Percentiles rank a stretch among this genome's conserved stretches.
These are phyloP conservation scores for Oophaga sylvatica DNA, from an alignment of 2,797 vertebrate genomes.

Conservation along the genomic window DNA sequence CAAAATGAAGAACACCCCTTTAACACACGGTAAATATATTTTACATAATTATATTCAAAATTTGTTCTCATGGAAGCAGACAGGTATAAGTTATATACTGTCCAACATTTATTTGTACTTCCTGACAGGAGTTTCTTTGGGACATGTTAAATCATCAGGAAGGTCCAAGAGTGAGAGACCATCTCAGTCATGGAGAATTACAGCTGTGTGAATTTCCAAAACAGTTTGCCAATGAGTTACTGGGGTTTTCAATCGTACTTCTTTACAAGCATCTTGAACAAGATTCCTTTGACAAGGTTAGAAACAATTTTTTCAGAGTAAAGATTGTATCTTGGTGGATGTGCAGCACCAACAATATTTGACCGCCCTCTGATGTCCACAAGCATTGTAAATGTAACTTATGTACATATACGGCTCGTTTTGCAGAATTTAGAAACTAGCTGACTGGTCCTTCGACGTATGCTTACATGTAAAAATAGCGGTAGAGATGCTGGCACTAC, in stretches of 20 bases:
- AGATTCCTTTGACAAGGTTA: slow-evolving; percentile 65
- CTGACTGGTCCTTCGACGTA: not conserved
- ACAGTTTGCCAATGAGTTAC: slow-evolving; percentile 68
- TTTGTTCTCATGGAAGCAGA: no score
- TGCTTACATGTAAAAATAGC: not conserved
- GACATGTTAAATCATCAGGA: slow-evolving; percentile 79
- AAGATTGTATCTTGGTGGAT: not conserved
- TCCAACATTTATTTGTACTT: not conserved
- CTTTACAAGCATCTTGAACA: slow-evolving; percentile 66
- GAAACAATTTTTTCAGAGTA: not conserved
- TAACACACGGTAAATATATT: no score
- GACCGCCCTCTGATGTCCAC: not conserved
- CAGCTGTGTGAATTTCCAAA: slow-evolving; percentile 69
- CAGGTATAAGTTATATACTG: not conserved
- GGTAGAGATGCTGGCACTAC: no score
- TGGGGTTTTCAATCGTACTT: slow-evolving; percentile 71
- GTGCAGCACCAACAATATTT: not conserved
- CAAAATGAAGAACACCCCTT: no score
- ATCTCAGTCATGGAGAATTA: slow-evolving; percentile 77
- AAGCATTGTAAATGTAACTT: not conserved
- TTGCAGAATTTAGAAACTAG: not conserved
- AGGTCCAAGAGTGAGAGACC: slow-evolving; percentile 77
- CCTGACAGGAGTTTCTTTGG: slow-evolving; percentile 78
- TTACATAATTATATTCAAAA: no score
- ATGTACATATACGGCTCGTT: not conserved